Base-by-base conservation (phyloP, 2,113 vertebrate species). In the Setophaga coronata region DNA sequence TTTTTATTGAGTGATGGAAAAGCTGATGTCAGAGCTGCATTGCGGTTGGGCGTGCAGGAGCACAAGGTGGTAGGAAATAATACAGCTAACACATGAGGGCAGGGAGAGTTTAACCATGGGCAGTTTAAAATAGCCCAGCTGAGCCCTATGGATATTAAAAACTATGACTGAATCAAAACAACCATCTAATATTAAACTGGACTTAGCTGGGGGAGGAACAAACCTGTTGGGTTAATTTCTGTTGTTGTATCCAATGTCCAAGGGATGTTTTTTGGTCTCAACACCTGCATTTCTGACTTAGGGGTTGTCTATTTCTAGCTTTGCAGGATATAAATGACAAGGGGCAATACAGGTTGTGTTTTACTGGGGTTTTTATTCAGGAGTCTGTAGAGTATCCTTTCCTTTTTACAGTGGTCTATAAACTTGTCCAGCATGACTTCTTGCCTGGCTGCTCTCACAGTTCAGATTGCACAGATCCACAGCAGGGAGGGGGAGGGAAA, bases 121-220 rank as follows among this genome's bases (percentile, higher is more conserved):
- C 9, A 66, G 89, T 87, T 95, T 91, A 95, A 97, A 97, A 97
- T 97, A 97, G 94, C 84, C 87, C 66, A 94, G 91, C 93, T 95
- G 95, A 97, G 93, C 93, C 87, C 56, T 82, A 14, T 91, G 85
- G 94, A 77, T 97, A 96, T 97, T 96, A 97, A 97, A 97, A 97
- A 93, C 80, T 61, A 82, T 97, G 95, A 97, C 93, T 62, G 93
- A 95, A 95, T 95, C 91, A 94, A 96, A 96, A 87, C 94, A 97
- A 82, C 8, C 0, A 31, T 76, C 91, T 97, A 89, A 94, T 92
- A 95, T 92, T 96, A 91, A 96, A 70, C 80, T 84, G 54, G 64
- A 33, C 90, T 92, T 84, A 92, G n/a, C n/a, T 79, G 74, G 67
- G 62, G 84, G 78, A 76, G 70, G 80, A 79, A 31, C 40, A 83